These are phyloP conservation scores for Pristionchus maxplancki DNA, from an alignment of 2,888 invertebrate species.

Conservation along the genomic window DNA sequence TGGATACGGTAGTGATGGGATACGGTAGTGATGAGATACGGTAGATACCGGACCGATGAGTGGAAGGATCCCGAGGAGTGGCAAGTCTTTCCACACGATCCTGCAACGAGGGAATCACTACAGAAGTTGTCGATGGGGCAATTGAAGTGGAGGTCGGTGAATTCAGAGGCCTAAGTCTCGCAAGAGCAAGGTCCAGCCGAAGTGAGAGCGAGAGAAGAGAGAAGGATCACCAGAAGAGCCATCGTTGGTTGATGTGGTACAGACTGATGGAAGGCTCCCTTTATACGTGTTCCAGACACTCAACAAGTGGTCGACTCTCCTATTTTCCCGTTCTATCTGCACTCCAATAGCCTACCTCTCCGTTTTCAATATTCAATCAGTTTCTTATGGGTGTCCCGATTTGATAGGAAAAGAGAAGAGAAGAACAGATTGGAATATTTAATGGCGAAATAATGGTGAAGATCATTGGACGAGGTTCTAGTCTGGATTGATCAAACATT, in stretches of 20 bases:
- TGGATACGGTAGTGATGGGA: too few species aligned
- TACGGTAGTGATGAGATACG: too few species aligned
- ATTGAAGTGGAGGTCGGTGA: constrained; percentile 1
- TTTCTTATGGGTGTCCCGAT: constrained; percentile 4
- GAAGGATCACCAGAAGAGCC: constrained; percentile 16
- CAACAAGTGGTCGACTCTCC: not conserved
- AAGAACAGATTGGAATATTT: constrained; percentile 3
- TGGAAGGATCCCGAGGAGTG: constrained; percentile 32
- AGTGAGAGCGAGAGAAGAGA: constrained; percentile 3
- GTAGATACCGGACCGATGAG: constrained; percentile 8
- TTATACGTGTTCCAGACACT: not conserved
- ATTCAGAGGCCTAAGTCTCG: not conserved
- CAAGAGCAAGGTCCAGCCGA: not conserved
- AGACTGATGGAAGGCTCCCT: not conserved
- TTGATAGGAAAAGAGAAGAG: not conserved
- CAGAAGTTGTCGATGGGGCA: constrained; percentile 29
- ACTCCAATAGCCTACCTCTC: not conserved
- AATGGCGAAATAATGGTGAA: not conserved
- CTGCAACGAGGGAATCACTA: not conserved
- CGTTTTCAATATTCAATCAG: constrained; percentile 4
- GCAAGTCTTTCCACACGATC: not conserved
- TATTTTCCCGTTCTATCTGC: not conserved
- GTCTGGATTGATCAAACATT: not conserved
- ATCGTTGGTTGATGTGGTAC: not conserved
- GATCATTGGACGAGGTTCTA: not conserved